Percentiles rank a stretch among this genome's conserved stretches.
These are phyloP conservation scores for Telmatherina bonti DNA, from an alignment of 2,797 vertebrate species.

Conservation along the genomic window DNA sequence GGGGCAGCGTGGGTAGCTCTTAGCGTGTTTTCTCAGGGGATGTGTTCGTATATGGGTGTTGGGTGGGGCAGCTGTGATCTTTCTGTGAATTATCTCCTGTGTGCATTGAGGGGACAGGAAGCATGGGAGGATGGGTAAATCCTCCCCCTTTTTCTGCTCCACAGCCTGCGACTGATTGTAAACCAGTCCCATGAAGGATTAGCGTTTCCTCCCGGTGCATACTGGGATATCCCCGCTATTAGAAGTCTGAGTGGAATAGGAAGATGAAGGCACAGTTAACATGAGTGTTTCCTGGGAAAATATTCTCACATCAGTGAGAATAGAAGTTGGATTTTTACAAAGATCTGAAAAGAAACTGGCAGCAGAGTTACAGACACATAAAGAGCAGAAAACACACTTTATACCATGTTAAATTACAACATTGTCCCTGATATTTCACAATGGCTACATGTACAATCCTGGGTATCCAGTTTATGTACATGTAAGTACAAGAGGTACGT, in stretches of 20 bases:
- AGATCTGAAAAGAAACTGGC: too few relatives aligned
- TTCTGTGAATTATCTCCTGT: slow-evolving; percentile 29
- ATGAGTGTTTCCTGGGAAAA: background rate
- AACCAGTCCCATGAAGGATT: background rate
- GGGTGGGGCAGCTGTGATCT: slow-evolving; percentile 2
- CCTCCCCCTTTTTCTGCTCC: background rate
- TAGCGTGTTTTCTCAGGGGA: slow-evolving; percentile 47
- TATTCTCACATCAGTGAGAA: background rate
- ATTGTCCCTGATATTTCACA: too few relatives aligned
- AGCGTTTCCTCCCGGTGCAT: background rate
- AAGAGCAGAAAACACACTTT: too few relatives aligned
- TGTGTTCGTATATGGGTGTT: slow-evolving; percentile 15
- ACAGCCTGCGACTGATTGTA: slow-evolving; percentile 6
- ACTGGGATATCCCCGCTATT: slow-evolving; percentile 8
- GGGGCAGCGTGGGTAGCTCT: slow-evolving; percentile 51
- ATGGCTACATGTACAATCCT: too few relatives aligned
- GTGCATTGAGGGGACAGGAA: slow-evolving; percentile 8
- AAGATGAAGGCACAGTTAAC: background rate
- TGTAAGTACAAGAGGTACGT: too few relatives aligned
- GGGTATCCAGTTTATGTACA: too few relatives aligned
- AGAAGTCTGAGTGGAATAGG: background rate
- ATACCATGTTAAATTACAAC: too few relatives aligned
- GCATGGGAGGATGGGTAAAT: background rate
- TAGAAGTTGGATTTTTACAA: too few relatives aligned
- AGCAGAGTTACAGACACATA: too few relatives aligned